These are phyloP conservation scores for Heliconius nattereri DNA, from an alignment of 1,140 invertebrate species.

Conservation along the genomic window DNA sequence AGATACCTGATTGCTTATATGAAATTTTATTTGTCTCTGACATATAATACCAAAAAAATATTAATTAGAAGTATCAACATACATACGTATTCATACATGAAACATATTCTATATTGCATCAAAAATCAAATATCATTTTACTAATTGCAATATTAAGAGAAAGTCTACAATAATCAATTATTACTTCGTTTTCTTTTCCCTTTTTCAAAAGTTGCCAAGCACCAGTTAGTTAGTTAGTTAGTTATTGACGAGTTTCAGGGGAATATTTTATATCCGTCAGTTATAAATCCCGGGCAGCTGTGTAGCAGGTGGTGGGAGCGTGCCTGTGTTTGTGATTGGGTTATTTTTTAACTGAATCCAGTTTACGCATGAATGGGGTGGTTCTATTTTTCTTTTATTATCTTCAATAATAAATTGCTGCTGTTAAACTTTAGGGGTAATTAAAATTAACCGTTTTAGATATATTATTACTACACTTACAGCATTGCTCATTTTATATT, in stretches of 20 bases:
- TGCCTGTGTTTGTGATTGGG: conserved; percentile 62
- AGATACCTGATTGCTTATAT: too few relatives aligned
- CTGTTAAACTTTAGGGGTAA: background rate
- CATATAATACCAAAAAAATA: too few relatives aligned
- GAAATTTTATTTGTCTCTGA: too few relatives aligned
- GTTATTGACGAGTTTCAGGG: conserved; percentile 48
- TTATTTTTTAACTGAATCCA: conserved; percentile 51
- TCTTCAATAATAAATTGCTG: conserved; percentile 24
- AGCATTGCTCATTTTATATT: background rate
- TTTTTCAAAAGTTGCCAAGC: conserved; percentile 25
- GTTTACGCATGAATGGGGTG: conserved; percentile 28
- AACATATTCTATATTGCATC: background rate
- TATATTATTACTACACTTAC: background rate
- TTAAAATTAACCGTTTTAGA: background rate
- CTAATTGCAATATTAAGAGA: background rate
- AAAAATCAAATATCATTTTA: background rate
- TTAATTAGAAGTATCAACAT: too few relatives aligned
- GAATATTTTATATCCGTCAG: conserved; percentile 61
- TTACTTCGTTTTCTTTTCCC: background rate
- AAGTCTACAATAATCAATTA: background rate
- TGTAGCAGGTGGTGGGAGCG: conserved; percentile 67
- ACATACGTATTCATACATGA: too few relatives aligned
- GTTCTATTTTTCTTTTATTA: conserved; percentile 28
- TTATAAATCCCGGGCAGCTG: conserved; percentile 72
- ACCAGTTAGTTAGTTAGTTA: conserved; percentile 64